Evolutionary conservation across 2,888 invertebrate species (phyloP).

Genomic region (Bimastos eiseni): DNA sequence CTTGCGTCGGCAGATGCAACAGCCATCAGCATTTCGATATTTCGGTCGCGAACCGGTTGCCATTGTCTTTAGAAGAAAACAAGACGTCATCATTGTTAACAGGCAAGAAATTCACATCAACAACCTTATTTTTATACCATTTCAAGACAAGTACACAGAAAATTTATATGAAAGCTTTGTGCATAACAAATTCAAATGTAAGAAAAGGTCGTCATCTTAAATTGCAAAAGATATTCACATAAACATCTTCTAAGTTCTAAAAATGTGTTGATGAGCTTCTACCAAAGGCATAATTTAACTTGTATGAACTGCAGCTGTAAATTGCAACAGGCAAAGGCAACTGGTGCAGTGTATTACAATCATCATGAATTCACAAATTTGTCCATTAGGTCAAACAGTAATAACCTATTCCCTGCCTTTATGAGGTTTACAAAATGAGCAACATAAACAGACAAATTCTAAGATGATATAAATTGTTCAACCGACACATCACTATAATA

Average conservation of each 20-base stretch:
- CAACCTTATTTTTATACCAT: background rate
- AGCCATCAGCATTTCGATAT: slow-evolving; percentile 73
- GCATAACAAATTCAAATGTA: background rate
- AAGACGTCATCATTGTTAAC: background rate
- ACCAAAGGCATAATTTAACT: too few species aligned
- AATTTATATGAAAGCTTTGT: background rate
- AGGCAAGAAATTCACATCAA: background rate
- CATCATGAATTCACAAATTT: too few species aligned
- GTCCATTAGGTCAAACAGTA: too few species aligned
- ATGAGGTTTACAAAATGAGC: too few species aligned
- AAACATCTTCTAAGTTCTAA: background rate
- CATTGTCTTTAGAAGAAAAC: slow-evolving; percentile 70
- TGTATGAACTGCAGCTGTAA: too few species aligned
- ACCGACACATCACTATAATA: too few species aligned
- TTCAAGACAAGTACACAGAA: background rate
- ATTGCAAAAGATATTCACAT: background rate
- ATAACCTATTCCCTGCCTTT: too few species aligned
- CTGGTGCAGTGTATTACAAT: too few species aligned
- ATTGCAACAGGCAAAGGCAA: too few species aligned
- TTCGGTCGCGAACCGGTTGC: background rate
- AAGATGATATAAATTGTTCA: too few species aligned
- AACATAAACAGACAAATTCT: too few species aligned
- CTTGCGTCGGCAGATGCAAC: slow-evolving; percentile 85
- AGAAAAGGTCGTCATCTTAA: background rate
- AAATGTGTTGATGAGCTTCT: background rate